Evolutionary conservation across 2,113 vertebrate species (phyloP).

Genomic region (Strigops habroptila): DNA sequence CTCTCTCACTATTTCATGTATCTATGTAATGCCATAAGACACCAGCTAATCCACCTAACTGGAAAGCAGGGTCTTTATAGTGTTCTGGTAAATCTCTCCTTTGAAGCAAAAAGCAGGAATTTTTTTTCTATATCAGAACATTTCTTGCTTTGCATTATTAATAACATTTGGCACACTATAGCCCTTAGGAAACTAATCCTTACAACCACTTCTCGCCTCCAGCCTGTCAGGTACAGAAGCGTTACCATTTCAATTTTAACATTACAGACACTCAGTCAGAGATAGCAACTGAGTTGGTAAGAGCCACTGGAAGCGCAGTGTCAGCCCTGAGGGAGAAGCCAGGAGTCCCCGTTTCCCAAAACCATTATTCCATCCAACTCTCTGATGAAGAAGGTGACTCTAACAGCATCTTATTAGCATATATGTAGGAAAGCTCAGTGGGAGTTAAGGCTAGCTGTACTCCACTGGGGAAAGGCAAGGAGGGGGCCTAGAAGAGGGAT

Average conservation of each 20-base stretch:
- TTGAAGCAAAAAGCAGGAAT: slow-evolving; percentile 18
- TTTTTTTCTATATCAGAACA: slow-evolving; percentile 8
- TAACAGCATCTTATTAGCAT: slow-evolving; percentile 6
- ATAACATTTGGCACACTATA: neutral
- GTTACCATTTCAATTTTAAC: neutral
- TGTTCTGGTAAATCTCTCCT: neutral
- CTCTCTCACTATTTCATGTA: neutral
- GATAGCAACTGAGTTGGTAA: neutral
- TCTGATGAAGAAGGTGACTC: neutral
- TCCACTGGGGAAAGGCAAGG: neutral
- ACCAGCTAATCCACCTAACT: neutral
- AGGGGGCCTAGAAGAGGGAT: slow-evolving; percentile 15
- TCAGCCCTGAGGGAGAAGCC: neutral
- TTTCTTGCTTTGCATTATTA: slow-evolving; percentile 42
- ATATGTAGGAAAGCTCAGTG: neutral
- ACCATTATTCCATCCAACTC: neutral
- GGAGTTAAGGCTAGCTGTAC: neutral
- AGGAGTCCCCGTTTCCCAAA: neutral
- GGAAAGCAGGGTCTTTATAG: neutral
- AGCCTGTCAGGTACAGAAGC: neutral
- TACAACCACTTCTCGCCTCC: neutral
- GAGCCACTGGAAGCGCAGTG: neutral
- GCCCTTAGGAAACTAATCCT: slow-evolving; percentile 14
- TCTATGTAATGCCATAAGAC: neutral
- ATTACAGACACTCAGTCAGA: neutral